These are phyloP conservation scores for Wiebesia pumilae DNA, from an alignment of 1,140 invertebrate genomes.

Conservation along the genomic window DNA sequence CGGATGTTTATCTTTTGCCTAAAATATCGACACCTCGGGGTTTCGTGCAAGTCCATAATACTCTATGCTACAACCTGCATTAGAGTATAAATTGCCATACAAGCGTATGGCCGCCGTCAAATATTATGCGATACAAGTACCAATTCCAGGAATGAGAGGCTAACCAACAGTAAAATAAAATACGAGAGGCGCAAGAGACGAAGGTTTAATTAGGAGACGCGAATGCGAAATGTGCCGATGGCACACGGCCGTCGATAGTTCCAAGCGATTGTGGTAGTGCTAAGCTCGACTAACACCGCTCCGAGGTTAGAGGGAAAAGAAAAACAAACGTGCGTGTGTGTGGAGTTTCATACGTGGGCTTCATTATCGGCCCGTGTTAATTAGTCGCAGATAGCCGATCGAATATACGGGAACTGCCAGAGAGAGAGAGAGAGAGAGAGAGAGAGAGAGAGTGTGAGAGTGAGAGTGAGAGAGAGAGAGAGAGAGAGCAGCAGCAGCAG, in stretches of 20 bases:
- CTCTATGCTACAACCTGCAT: too few species aligned
- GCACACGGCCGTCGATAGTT: slow-evolving; percentile 63
- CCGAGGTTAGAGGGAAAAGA: slow-evolving; percentile 47
- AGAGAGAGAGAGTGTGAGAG: not conserved
- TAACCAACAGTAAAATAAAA: slow-evolving; percentile 46
- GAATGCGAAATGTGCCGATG: slow-evolving; percentile 66
- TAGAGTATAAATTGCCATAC: too few species aligned
- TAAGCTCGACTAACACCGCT: not conserved
- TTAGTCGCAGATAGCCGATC: slow-evolving; percentile 70
- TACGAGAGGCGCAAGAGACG: slow-evolving; percentile 17
- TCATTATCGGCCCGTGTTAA: slow-evolving; percentile 72
- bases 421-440: not conserved
- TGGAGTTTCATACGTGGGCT: slow-evolving; percentile 66
- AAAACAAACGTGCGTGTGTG: slow-evolving; percentile 57
- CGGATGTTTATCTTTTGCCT: too few species aligned
- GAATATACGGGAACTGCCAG: slow-evolving; percentile 51
- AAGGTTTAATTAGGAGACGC: slow-evolving; percentile 69
- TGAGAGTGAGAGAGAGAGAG: too few species aligned
- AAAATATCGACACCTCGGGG: too few species aligned
- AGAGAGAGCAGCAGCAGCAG: too few species aligned
- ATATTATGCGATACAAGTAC: not conserved
- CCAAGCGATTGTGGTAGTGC: slow-evolving; percentile 64
- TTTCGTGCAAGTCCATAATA: too few species aligned
- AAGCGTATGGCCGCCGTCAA: not conserved
- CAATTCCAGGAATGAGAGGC: not conserved